Conservation (phyloP, 2,888 invertebrate genomes). For the Pecten maximus region DNA sequence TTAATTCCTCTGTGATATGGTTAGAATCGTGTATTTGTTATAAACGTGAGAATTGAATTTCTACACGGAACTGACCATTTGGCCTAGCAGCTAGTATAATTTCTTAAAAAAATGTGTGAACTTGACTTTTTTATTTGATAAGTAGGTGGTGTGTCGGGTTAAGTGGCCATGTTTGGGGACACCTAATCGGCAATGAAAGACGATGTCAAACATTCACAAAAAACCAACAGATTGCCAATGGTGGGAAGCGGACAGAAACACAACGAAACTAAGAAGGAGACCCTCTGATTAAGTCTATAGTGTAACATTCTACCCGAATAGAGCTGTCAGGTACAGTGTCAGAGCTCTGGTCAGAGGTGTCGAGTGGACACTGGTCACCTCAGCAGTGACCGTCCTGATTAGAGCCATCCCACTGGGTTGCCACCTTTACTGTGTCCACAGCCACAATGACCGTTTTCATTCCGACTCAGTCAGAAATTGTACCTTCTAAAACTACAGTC, state of each 20-base stretch:
- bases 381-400: constrained; percentile 24
- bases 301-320: constrained; percentile 8
- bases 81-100: background rate
- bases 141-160: background rate
- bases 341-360: background rate
- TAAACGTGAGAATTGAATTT: background rate
- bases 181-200: background rate
- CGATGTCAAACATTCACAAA: background rate
- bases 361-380: constrained; percentile 4
- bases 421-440: background rate
- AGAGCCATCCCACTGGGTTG: background rate
- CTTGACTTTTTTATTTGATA: constrained; percentile 11
- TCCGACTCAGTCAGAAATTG: background rate
- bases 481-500: constrained; percentile 24
- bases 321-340: constrained; percentile 23
- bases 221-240: background rate
- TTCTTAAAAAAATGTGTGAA: background rate
- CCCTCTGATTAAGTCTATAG: background rate
- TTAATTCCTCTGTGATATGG: background rate
- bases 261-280: background rate
- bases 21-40: background rate
- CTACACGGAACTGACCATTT: background rate
- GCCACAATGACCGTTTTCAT: background rate
- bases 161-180: background rate
- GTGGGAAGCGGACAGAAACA: background rate